Base-by-base conservation (phyloP, 2,113 vertebrate species). In the Tragelaphus strepsiceros region DNA sequence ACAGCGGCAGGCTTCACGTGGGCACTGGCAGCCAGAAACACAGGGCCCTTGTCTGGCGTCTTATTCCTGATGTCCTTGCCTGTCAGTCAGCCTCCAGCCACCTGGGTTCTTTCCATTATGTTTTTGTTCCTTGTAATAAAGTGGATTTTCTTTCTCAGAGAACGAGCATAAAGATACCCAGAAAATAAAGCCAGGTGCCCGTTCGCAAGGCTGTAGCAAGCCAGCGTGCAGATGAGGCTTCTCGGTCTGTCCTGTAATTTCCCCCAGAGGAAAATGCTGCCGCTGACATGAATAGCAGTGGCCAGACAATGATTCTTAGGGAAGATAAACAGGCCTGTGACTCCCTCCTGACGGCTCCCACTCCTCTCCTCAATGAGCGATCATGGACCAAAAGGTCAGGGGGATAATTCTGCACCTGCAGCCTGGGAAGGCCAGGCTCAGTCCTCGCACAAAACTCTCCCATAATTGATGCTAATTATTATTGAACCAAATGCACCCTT, bases 381-480 rank as follows among this genome's bases (percentile, higher is more conserved):
- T 97, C 94, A 30, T 84, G 87, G 89, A 98, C 96, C 1, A 7
- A 98, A 98, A 99, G 98, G 98, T 98, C 98, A 95, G 2, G 2
- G 77, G 94, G 97, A 98, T 98, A 98, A 98, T 98, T 97, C 95
- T 98, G 98, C 99, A 99, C 98, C 99, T 99, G 99, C 99, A 99
- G 94, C 89, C 95, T 51, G 14, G 88, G 96, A 98, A 89, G 61
- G 86, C 91, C 0, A 2, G 54, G 54, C 5, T 0, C 0, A 0
- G 28, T 3, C 88, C 1, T 97, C 77, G 49, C 39, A 17, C 86
- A 74, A 97, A 94, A 74, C 39, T 97, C 82, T 46, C 71, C 80
- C 0, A 22, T 98, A 98, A 99, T 98, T 96, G 98, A 99, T 98
- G 98, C 98, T 98, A 98, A 99, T 99, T 98, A 97, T 97, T 95